Evolutionary conservation across 2,888 invertebrate genomes (phyloP), one percentile per base, ranked within the genome.

Genomic region (Dendrolimus houi): DNA sequence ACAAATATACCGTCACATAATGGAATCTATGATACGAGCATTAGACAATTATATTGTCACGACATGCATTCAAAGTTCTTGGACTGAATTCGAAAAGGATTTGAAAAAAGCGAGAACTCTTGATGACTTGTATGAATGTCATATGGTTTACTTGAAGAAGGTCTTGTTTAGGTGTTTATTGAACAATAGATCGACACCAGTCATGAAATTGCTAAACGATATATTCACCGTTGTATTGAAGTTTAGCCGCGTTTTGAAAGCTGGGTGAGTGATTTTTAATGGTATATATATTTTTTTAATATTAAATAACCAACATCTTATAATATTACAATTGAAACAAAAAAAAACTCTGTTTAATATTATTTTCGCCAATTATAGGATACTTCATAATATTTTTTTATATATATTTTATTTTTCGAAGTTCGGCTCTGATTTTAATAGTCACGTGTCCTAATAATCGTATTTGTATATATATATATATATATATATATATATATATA

Each of bases 11-110:
- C 92, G 96, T 0, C 95, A 96, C 71, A 91, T 94, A 17, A 94
- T 96, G 93, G 93, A 94, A 41, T 95, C 96, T 58, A 94, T 96
- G 73, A 92, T 96, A 54, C 92, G 94, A 59, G 94, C 95, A 0
- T 76, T 96, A 41, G 94, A 96, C 75, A 95, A 94, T 81, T 96
- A 96, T 74, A 92, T 96, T 57, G 94, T 94, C 1, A 94, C 95
- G 0, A 95, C 94, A 56, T 95, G 96, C 41, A 87, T 96, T 41
- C 93, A 95, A 56, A 91, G 93, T 0, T 94, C 95, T 1, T 96
- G 96, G 96, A 92, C 92, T 1, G 93, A 93, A 60, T 94, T 96
- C 63, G 94, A 95, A 67, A 92, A 92, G 60, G 94, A 94, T 67
- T 75, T 96, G 54, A 85, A 92, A 65, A 90, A 91, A 56, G 94